A percentile compares a stretch with the other conserved stretches of the same genome.
Evolutionary conservation across 2,888 invertebrate genomes (phyloP).

Genomic region (Abrostola tripartita): DNA sequence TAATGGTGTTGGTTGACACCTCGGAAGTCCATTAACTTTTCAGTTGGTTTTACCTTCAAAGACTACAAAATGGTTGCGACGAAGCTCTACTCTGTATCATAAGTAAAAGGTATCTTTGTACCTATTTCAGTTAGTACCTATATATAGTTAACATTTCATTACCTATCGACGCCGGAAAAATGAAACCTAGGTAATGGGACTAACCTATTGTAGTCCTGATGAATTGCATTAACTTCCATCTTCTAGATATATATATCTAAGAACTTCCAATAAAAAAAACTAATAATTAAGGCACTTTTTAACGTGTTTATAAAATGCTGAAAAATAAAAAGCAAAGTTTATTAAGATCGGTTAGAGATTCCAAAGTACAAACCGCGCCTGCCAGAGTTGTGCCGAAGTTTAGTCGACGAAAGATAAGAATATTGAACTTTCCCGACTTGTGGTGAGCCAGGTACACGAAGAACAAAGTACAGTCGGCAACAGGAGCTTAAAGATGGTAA

Average conservation of each 20-base stretch:
- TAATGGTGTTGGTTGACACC: neutral
- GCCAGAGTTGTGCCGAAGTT: neutral
- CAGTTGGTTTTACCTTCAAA: neutral
- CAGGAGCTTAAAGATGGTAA: neutral
- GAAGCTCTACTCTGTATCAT: neutral
- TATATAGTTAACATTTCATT: no score
- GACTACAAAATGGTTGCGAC: neutral
- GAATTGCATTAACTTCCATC: no score
- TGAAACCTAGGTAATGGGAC: no score
- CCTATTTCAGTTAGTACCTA: neutral
- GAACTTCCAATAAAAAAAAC: no score
- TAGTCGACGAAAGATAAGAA: neutral
- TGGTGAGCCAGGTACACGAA: neutral
- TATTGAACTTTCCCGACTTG: conserved; percentile 2
- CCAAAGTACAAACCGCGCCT: neutral
- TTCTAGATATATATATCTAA: no score
- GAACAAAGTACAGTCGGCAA: neutral
- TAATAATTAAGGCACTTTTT: no score
- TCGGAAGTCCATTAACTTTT: neutral
- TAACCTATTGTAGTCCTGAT: no score
- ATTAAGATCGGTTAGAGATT: neutral
- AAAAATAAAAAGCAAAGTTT: neutral
- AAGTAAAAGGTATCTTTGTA: neutral
- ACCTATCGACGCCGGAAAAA: no score
- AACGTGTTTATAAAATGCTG: neutral